Percentiles rank a stretch among this genome's conserved stretches.
These are phyloP conservation scores for Heliconius aoede DNA, from an alignment of 2,888 invertebrate genomes.

Conservation along the genomic window DNA sequence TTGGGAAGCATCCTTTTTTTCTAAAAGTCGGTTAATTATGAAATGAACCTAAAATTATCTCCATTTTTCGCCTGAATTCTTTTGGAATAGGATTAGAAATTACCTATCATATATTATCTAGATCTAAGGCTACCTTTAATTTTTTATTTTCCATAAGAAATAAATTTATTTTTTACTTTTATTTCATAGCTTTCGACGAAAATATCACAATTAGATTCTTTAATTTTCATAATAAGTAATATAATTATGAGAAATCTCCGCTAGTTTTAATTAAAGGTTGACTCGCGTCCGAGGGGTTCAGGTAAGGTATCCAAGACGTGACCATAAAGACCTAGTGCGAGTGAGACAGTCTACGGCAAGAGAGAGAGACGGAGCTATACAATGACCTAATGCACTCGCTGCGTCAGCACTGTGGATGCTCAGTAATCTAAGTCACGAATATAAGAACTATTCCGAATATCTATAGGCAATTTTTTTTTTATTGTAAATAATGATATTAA, in stretches of 20 bases:
- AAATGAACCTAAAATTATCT: not conserved
- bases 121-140: not conserved
- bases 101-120: not conserved
- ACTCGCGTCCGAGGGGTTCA: slow-evolving; percentile 24
- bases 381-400: slow-evolving; percentile 66
- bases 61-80: not conserved
- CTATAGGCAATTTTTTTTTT: not conserved
- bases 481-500: not conserved
- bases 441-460: slow-evolving; percentile 9
- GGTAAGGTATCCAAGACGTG: slow-evolving; percentile 34
- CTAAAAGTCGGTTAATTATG: too few species aligned
- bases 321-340: slow-evolving; percentile 45
- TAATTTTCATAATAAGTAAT: too few species aligned
- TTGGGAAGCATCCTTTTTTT: too few species aligned
- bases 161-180: not conserved
- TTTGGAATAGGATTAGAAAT: not conserved
- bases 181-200: not conserved
- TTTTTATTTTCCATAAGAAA: not conserved
- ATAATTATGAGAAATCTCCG: too few species aligned
- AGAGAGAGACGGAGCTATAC: slow-evolving; percentile 52
- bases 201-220: not conserved
- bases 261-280: slow-evolving; percentile 25
- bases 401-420: slow-evolving; percentile 49
- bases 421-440: slow-evolving; percentile 46
- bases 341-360: slow-evolving; percentile 49